Evolutionary conservation across 2,113 vertebrate species (phyloP), one percentile per base, ranked within the genome.

Genomic region (Clarias gariepinus): DNA sequence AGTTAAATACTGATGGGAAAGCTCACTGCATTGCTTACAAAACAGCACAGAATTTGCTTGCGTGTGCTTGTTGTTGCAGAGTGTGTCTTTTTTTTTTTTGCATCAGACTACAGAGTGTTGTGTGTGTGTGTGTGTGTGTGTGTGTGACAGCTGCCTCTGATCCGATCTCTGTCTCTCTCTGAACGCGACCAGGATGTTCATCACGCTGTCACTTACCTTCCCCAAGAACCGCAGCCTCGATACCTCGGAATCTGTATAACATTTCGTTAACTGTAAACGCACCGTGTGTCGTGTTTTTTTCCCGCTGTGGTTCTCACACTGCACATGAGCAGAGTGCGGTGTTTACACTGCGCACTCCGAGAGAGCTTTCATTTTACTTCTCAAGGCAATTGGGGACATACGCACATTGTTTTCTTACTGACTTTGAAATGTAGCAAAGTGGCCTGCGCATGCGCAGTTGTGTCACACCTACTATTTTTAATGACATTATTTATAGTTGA

Each of bases 291-390:
- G 36, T n/a, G 6, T 47, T 47, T 47, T 47, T 47, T 1, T 36
- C 33, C 33, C 33, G 33, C 33, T 36, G 33, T 6, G 4, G 57
- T 33, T 36, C 36, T 16, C 13, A 3, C 18, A 0, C 0, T 21
- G 28, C 16, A 8, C 4, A 58, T 33, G 11, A 4, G 3, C 4
- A 25, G 76, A 28, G 36, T 69, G 84, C 4, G 82, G 57, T 90
- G 87, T 87, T 90, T 88, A 86, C 82, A 68, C 3, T 85, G 78
- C 12, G 76, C 80, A 61, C 74, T 60, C 52, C 76, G 85, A 55
- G 16, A 21, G 76, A 18, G 77, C n/a, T 84, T 89, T 88, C 69
- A 76, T 84, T 84, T 88, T 30, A 28, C 52, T 25, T 21, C 30
- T n/a, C 79, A 60, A 68, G 55, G 12, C 21, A 8, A 36, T 1